Evolutionary conservation across 2,888 invertebrate genomes (phyloP).

Genomic region (Zygaena filipendulae): DNA sequence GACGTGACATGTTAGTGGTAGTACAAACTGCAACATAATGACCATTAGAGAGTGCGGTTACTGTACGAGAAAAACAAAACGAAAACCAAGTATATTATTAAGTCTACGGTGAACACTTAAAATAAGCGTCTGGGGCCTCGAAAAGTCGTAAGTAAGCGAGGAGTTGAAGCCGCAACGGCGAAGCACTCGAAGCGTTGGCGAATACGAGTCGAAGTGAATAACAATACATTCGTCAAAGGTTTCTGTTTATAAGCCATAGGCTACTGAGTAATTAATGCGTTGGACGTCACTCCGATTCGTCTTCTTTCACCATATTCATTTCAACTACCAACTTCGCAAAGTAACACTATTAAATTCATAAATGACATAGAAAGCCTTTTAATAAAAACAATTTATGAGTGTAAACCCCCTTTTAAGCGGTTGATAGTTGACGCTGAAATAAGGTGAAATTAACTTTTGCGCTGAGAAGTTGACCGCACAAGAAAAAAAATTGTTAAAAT

Average conservation of each 20-base stretch:
- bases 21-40: conserved; percentile 70
- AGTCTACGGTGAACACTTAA: conserved; percentile 60
- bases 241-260: too few species aligned
- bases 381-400: conserved; percentile 35
- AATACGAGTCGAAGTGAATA: conserved; percentile 48
- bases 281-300: conserved; percentile 44
- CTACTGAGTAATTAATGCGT: too few species aligned
- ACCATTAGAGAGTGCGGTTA: conserved; percentile 69
- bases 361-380: conserved; percentile 29
- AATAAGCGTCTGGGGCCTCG: conserved; percentile 62
- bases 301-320: conserved; percentile 50
- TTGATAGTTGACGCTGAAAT: conserved; percentile 60
- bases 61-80: conserved; percentile 67
- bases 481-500: too few species aligned
- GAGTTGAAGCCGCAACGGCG: conserved; percentile 60
- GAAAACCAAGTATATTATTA: conserved; percentile 61
- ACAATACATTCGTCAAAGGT: too few species aligned
- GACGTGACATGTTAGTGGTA: conserved; percentile 69
- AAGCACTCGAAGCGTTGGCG: conserved; percentile 53
- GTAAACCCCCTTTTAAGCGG: conserved; percentile 51
- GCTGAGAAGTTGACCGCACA: conserved; percentile 41
- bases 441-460: conserved; percentile 40
- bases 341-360: conserved; percentile 22
- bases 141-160: conserved; percentile 60
- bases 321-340: conserved; percentile 62